Evolutionary conservation across 2,888 invertebrate genomes (phyloP), one percentile per base, ranked within the genome.

Genomic region (Dynastes tityus): DNA sequence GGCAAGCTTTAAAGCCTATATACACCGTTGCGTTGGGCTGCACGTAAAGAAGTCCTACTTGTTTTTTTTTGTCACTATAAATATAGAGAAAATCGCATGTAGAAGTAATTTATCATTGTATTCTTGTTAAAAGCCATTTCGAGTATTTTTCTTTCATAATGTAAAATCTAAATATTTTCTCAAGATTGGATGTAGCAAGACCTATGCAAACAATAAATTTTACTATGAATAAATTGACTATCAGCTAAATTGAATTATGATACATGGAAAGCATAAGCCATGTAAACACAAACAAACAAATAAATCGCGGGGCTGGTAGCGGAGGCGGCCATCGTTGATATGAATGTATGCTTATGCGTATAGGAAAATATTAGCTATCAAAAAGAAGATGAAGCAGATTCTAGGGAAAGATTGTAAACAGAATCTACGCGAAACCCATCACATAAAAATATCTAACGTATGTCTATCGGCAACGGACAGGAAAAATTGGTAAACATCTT

Each of bases 281-380:
- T 55, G 8, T 55, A 55, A 55, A 55, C 22, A 16, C 55, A 55
- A 55, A 55, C 55, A 55, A 55, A 55, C 22, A 55, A 55, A 55
- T 55, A 55, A 55, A 55, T 55, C 55, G 55, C 22, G 3, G 55
- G 6, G 6, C n/a, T 6, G 1, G 8, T 55, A 55, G 55, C 1
- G 3, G 2, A 55, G 55, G 22, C 22, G 55, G 16, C 22, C 55
- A 55, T 55, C 55, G n/a, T 55, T 16, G 53, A 53, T 53, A 53
- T 16, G 55, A n/a, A 55, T 53, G n/a, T 55, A 55, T 45, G 45
- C 8, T 2, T 45, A 45, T 45, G 45, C 0, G 11, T 45, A 45
- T 45, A 45, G 8, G 45, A 45, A 45, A 45, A 45, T 45, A 45
- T 45, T 45, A 45, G 45, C 45, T 45, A 45, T 45, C 45, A 55